A percentile compares a stretch with the other conserved stretches of the same genome.
phyloP scores from a whole-genome alignment of 2,797 vertebrate species.

The Moxostoma hubbsi region DNA sequence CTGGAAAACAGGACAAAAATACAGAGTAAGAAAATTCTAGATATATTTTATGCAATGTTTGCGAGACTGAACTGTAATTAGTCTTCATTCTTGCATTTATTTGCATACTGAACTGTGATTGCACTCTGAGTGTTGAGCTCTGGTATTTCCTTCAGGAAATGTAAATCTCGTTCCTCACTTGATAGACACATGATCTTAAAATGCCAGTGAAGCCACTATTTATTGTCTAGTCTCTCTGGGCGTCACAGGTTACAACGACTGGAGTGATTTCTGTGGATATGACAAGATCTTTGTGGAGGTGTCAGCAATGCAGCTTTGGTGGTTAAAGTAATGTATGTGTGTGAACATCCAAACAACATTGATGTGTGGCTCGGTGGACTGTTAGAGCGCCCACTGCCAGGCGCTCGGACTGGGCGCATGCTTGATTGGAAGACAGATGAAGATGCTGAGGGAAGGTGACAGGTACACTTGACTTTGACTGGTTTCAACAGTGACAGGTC shows the following conservation, averaged over 20 bases:
- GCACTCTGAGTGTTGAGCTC: no score
- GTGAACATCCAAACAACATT: slow-evolving; percentile 83
- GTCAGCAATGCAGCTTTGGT: slow-evolving; percentile 69
- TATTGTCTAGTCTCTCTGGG: not conserved
- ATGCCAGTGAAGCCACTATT: not conserved
- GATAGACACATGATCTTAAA: not conserved
- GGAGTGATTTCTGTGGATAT: slow-evolving; percentile 88
- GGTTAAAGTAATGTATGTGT: slow-evolving; percentile 79
- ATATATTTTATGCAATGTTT: no score
- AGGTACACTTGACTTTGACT: slow-evolving; percentile 71
- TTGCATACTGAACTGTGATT: no score
- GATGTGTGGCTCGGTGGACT: slow-evolving; percentile 94
- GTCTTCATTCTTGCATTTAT: no score
- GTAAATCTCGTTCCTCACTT: no score
- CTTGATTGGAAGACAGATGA: slow-evolving; percentile 93
- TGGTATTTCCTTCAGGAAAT: no score
- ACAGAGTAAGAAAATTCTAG: no score
- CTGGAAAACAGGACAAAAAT: no score
- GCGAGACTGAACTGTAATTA: no score
- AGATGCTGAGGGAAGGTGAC: slow-evolving; percentile 90
- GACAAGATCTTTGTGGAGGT: slow-evolving; percentile 71
- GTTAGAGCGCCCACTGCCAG: slow-evolving; percentile 78
- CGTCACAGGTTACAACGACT: slow-evolving; percentile 89
- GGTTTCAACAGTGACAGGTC: slow-evolving; percentile 5
- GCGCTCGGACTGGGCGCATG: slow-evolving; percentile 87